These are phyloP conservation scores for Tiaroga cobitis DNA, from an alignment of 2,797 vertebrate species.

Conservation along the genomic window DNA sequence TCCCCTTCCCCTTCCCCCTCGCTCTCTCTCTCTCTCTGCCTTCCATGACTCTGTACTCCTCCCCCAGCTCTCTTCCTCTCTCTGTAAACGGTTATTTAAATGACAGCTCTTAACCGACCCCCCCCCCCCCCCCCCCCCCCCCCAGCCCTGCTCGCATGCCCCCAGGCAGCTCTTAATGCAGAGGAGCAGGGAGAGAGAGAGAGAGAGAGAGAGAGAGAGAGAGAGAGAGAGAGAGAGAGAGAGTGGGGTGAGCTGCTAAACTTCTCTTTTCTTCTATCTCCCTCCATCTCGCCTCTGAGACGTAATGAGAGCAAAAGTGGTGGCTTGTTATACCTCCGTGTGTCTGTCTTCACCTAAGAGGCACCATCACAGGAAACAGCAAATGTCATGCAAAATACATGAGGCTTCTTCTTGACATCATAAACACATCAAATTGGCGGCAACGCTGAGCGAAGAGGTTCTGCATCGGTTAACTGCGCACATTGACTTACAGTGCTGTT, in stretches of 20 bases:
- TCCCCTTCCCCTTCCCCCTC: constrained; percentile 4
- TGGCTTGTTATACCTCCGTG: constrained; percentile 39
- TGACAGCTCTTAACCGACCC: constrained; percentile 73
- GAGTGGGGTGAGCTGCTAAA: constrained; percentile 62
- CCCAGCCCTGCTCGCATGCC: constrained; percentile 67
- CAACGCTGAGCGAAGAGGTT: constrained; percentile 20
- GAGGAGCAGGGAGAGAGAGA: constrained; percentile 67
- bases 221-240: constrained; percentile 51
- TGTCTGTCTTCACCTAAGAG: constrained; percentile 47
- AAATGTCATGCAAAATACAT: constrained; percentile 73
- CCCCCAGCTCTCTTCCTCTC: constrained; percentile 61
- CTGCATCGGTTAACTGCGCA: constrained; percentile 6
- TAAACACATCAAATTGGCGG: constrained; percentile 67
- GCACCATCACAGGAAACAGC: constrained; percentile 66
- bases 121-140: constrained; percentile 40
- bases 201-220: too few species aligned
- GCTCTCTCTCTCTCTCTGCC: constrained; percentile 34
- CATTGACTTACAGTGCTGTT: constrained; percentile 3
- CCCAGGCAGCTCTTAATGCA: constrained; percentile 77
- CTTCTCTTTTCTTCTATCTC: constrained; percentile 37
- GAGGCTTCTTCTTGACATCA: constrained; percentile 62
- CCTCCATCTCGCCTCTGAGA: constrained; percentile 34
- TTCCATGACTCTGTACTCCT: constrained; percentile 44
- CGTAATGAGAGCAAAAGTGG: constrained; percentile 38
- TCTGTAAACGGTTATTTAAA: constrained; percentile 76